Percentiles rank a stretch among this genome's conserved stretches.
Evolutionary conservation across 2,113 vertebrate species (phyloP).

Genomic region (Phocoena phocoena): DNA sequence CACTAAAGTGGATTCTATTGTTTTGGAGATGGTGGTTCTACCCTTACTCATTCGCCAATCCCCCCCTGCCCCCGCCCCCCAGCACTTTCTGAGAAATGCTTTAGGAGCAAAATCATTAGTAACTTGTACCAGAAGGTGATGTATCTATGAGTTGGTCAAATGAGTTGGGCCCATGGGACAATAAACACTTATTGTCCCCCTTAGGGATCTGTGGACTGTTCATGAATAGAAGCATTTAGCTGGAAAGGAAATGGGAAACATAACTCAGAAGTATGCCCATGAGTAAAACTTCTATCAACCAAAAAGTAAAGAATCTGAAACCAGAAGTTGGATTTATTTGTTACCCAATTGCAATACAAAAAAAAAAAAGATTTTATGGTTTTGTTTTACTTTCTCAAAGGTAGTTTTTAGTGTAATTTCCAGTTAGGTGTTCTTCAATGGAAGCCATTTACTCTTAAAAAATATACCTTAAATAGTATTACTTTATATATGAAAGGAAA

Average conservation of each 20-base stretch:
- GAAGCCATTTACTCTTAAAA: conserved; percentile 13
- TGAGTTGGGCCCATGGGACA: neutral
- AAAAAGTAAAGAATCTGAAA: neutral
- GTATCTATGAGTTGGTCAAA: conserved; percentile 25
- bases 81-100: conserved; percentile 3
- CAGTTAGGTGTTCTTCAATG: neutral
- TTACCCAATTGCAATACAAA: neutral
- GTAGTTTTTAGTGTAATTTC: neutral
- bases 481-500: neutral
- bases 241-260: conserved; percentile 31
- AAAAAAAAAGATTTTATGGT: neutral
- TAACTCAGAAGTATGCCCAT: conserved; percentile 9
- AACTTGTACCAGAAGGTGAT: neutral
- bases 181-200: neutral
- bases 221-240: neutral
- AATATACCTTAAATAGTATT: neutral
- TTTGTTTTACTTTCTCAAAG: conserved; percentile 42
- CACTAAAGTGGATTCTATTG: neutral
- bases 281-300: neutral
- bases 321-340: neutral
- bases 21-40: neutral
- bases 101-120: neutral
- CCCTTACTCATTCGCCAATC: neutral
- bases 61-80: neutral
- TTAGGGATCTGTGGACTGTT: neutral